Evolutionary conservation across 2,888 invertebrate species (phyloP).

Genomic region (Noctua comes): DNA sequence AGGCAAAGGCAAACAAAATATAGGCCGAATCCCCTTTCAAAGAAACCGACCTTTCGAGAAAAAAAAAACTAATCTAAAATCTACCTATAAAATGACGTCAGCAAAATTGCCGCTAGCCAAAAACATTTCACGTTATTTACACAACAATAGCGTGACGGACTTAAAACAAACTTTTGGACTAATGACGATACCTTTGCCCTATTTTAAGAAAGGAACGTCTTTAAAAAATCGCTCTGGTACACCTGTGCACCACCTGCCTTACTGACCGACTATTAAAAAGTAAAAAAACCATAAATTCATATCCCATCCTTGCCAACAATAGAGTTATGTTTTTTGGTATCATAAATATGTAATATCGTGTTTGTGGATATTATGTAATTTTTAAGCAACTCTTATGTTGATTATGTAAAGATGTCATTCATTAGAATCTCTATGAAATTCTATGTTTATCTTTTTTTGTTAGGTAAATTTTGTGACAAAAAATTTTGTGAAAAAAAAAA

Average conservation of each 20-base stretch:
- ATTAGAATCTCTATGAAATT: neutral
- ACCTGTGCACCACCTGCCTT: conserved; percentile 86
- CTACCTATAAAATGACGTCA: conserved; percentile 85
- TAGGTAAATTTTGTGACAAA: neutral
- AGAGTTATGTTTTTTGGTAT: conserved; percentile 64
- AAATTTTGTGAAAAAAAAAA: neutral
- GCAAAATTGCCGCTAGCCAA: conserved; percentile 79
- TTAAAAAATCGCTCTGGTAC: conserved; percentile 76
- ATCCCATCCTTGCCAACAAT: conserved; percentile 77
- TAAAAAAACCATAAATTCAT: conserved; percentile 74
- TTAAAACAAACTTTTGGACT: conserved; percentile 86
- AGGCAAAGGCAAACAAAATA: conserved; percentile 67
- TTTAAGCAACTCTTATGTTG: neutral
- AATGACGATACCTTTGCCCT: conserved; percentile 79
- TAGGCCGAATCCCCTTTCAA: conserved; percentile 76
- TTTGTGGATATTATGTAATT: conserved; percentile 6
- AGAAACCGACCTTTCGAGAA: conserved; percentile 71
- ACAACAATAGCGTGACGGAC: conserved; percentile 85
- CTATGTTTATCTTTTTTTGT: neutral
- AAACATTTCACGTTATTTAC: conserved; percentile 78
- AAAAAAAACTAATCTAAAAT: conserved; percentile 84
- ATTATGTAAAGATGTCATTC: neutral
- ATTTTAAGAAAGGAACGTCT: conserved; percentile 73
- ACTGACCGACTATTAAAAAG: conserved; percentile 79
- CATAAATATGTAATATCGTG: conserved; percentile 64